phyloP scores from a whole-genome alignment of 2,113 vertebrate genomes.

The Phalacrocorax carbo region DNA sequence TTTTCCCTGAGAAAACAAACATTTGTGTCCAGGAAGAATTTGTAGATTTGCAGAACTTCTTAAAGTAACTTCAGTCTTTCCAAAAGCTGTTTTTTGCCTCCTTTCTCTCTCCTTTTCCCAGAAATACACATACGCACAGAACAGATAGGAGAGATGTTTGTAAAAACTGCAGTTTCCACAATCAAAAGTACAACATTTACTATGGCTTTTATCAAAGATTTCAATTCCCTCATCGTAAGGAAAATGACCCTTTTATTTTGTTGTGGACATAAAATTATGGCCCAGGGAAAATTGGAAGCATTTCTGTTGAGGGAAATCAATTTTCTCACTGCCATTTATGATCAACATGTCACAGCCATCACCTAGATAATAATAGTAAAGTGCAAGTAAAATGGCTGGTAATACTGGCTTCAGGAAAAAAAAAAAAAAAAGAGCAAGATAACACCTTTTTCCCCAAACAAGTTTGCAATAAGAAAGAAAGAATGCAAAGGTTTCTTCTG shows the following conservation, averaged over 20 bases:
- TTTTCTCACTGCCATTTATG: slow-evolving; percentile 93
- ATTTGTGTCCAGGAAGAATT: not conserved
- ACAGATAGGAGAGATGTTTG: slow-evolving; percentile 76
- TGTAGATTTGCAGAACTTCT: not conserved
- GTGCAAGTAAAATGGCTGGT: slow-evolving; percentile 81
- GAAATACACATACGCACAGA: not conserved
- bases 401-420: slow-evolving; percentile 72
- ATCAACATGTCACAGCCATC: slow-evolving; percentile 90
- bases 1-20: not conserved
- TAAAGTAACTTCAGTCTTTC: slow-evolving; percentile 40
- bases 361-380: slow-evolving; percentile 86
- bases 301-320: slow-evolving; percentile 96
- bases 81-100: not conserved
- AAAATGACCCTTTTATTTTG: slow-evolving; percentile 99
- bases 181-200: slow-evolving; percentile 90
- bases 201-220: slow-evolving; percentile 91
- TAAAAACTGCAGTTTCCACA: slow-evolving; percentile 78
- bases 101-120: not conserved
- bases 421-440: slow-evolving; percentile 52
- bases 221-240: slow-evolving; percentile 89
- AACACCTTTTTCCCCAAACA: slow-evolving; percentile 33
- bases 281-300: slow-evolving; percentile 95
- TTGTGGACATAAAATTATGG: slow-evolving; percentile 99
- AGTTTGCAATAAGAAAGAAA: slow-evolving; percentile 35
- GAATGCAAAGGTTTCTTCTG: slow-evolving; percentile 28